Percentiles rank a stretch among this genome's conserved stretches.
Evolutionary conservation across 2,797 vertebrate genomes (phyloP).

Genomic region (Diceros bicornis): DNA sequence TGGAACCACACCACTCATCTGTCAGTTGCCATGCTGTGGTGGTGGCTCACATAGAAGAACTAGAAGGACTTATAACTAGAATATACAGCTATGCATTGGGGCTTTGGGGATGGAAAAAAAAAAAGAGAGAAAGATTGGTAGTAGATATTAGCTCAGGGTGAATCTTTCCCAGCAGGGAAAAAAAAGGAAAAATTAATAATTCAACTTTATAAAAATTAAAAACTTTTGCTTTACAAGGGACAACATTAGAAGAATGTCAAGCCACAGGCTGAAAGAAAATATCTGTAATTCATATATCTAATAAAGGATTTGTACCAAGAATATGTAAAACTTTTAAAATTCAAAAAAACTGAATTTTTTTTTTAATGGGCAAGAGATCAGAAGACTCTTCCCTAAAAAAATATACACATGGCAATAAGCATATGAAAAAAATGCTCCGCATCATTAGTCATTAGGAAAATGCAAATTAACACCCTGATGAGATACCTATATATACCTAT

Average conservation of each 20-base stretch:
- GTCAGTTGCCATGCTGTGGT: too few species aligned
- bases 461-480: neutral
- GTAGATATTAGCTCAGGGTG: too few species aligned
- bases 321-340: neutral
- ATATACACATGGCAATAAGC: neutral
- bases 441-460: neutral
- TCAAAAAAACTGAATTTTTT: neutral
- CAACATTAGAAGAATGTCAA: neutral
- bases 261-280: neutral
- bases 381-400: neutral
- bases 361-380: neutral
- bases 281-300: neutral
- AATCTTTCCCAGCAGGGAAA: too few species aligned
- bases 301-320: neutral
- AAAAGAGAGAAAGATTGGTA: too few species aligned
- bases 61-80: too few species aligned
- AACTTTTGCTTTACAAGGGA: neutral
- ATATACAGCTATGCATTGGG: too few species aligned
- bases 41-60: too few species aligned
- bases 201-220: neutral
- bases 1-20: too few species aligned
- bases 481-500: neutral
- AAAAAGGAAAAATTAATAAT: neutral
- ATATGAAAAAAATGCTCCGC: neutral
- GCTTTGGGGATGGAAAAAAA: too few species aligned